Evolutionary conservation across 2,113 vertebrate species (phyloP).

Genomic region (Acrocephalus kingi): DNA sequence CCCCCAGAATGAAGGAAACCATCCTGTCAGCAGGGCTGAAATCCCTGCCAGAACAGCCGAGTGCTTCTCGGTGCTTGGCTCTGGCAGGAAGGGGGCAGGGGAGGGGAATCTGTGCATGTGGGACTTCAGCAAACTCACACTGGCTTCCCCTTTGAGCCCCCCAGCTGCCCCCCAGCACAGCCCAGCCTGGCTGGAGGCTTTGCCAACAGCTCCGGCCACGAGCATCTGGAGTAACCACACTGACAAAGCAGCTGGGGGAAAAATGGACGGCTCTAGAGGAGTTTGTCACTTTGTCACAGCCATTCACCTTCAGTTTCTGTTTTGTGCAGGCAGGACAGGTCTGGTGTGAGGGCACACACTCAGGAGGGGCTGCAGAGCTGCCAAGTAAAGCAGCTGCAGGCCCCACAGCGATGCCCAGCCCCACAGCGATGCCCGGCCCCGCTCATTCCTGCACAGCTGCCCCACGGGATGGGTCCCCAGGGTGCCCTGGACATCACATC

Average conservation of each 20-base stretch:
- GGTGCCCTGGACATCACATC: neutral
- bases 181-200: neutral
- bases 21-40: neutral
- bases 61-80: fast-evolving
- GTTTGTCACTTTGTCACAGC: neutral
- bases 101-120: fast-evolving
- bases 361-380: neutral
- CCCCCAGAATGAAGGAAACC: neutral
- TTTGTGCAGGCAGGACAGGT: neutral
- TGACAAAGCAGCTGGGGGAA: neutral
- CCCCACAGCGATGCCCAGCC: fast-evolving
- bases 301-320: fast-evolving
- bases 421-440: fast-evolving
- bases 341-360: neutral
- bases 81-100: neutral
- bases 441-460: neutral
- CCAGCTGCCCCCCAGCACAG: neutral
- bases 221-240: neutral
- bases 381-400: neutral
- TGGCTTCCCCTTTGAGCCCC: neutral
- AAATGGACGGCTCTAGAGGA: neutral
- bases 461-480: neutral
- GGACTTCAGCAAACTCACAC: fast-evolving
- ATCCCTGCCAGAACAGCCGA: fast-evolving
- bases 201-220: fast-evolving